Base-by-base conservation (phyloP, 1,140 invertebrate species). In the Drosophila bocki region DNA sequence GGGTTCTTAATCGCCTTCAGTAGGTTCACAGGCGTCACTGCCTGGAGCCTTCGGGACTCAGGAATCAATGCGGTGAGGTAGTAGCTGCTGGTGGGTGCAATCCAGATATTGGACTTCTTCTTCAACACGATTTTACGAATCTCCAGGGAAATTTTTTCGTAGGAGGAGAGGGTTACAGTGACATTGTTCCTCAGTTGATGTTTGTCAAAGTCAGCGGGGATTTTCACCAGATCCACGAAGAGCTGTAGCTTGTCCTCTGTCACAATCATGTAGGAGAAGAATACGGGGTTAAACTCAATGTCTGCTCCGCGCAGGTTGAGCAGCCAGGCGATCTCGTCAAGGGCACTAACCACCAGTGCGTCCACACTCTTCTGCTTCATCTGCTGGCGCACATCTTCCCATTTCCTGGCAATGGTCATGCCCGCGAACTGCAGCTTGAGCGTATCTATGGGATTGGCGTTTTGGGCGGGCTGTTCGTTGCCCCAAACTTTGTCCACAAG, bases 221-320 rank as follows among this genome's bases (percentile, higher is more conserved):
- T 68, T 92, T 96, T 96, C 11, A 87, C 82, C 47, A 94, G 93
- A 82, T 98, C 95, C 56, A 98, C 93, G 91, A 98, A 98, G 9
- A 98, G 92, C 85, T 95, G 94, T 4, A 97, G 93, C 29, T 94
- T 82, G 7, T 95, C 93, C 9, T 93, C 61, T 6, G 95, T 96
- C 1, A 99, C 92, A 64, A 98, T 94, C 7, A 97, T 94, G 93
- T 98, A 99, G 0, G 98, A 95, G 92, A 99, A 99, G 93, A 99
- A 99, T 0, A 99, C 97, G 0, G 99, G 99, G 94, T 99, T 99
- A 93, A 96, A 99, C n/a, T 95, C 94, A 82, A 99, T 99, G 93
- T 99, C 99, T 1, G 96, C 96, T 12, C 99, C 99, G 54, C 99
- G 95, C 19, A 99, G 93, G 93, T 99, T 99, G 22, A 99, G 93